Percentiles rank a stretch among this genome's conserved stretches.
phyloP scores from a whole-genome alignment of 1,140 invertebrate genomes.

The Philopotamus ludificatus region DNA sequence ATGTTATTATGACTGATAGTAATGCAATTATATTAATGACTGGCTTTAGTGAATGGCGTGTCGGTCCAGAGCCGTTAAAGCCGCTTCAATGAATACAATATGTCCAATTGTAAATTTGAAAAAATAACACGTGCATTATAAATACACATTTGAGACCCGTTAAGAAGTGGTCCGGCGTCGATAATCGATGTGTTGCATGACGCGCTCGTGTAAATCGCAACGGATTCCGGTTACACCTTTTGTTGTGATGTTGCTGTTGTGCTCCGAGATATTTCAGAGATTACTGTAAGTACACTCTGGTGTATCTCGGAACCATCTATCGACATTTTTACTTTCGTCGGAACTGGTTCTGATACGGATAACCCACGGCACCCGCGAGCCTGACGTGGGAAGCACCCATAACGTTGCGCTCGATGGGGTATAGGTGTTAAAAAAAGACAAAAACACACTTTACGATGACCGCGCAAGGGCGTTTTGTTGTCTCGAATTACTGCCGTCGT shows the following conservation, averaged over 20 bases:
- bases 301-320: constrained; percentile 13
- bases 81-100: too few relatives aligned
- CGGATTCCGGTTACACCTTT: constrained; percentile 17
- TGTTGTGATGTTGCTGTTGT: not conserved
- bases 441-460: constrained; percentile 20
- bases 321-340: constrained; percentile 38
- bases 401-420: constrained; percentile 24
- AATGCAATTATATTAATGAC: too few relatives aligned
- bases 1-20: too few relatives aligned
- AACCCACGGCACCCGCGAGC: constrained; percentile 21
- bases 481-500: not conserved
- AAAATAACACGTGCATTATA: too few relatives aligned
- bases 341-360: constrained; percentile 33
- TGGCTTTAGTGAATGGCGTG: too few relatives aligned
- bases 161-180: constrained; percentile 1
- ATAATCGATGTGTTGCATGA: constrained; percentile 21
- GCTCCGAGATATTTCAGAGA: constrained; percentile 2
- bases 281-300: constrained; percentile 15
- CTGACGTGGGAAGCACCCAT: constrained; percentile 23
- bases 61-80: too few relatives aligned
- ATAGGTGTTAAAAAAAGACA: constrained; percentile 29
- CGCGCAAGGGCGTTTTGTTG: constrained; percentile 17
- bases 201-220: constrained; percentile 9
- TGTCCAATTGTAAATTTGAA: too few relatives aligned
- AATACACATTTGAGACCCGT: too few relatives aligned